These are phyloP conservation scores for Arvicanthis niloticus DNA, from an alignment of 2,113 vertebrate genomes.

Conservation along the genomic window DNA sequence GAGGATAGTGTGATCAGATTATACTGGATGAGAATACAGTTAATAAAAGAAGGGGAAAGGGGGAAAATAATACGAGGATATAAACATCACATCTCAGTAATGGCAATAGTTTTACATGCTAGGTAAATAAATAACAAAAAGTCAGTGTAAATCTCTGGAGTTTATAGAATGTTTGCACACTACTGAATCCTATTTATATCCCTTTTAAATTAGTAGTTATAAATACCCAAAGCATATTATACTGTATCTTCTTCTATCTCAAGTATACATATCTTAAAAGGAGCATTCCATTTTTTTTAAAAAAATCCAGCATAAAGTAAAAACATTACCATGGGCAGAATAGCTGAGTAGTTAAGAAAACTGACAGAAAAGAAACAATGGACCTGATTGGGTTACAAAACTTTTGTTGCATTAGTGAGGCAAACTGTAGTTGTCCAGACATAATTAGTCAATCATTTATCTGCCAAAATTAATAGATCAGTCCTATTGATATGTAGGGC, in stretches of 20 bases:
- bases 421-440: neutral
- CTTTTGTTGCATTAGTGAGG: neutral
- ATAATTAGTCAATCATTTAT: neutral
- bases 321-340: neutral
- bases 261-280: neutral
- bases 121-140: conserved; percentile 16
- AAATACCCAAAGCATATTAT: neutral
- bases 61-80: neutral
- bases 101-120: neutral
- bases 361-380: neutral
- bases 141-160: neutral
- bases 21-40: neutral
- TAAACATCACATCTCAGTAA: neutral
- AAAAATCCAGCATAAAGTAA: neutral
- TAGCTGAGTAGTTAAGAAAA: conserved; percentile 1
- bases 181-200: neutral
- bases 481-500: no score
- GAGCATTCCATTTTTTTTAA: neutral
- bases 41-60: neutral
- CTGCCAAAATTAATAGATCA: neutral
- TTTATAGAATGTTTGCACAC: neutral
- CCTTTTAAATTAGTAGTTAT: neutral
- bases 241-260: neutral
- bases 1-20: neutral
- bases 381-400: neutral